Base-by-base conservation (phyloP, 2,888 invertebrate genomes). In the Diaperis boleti region DNA sequence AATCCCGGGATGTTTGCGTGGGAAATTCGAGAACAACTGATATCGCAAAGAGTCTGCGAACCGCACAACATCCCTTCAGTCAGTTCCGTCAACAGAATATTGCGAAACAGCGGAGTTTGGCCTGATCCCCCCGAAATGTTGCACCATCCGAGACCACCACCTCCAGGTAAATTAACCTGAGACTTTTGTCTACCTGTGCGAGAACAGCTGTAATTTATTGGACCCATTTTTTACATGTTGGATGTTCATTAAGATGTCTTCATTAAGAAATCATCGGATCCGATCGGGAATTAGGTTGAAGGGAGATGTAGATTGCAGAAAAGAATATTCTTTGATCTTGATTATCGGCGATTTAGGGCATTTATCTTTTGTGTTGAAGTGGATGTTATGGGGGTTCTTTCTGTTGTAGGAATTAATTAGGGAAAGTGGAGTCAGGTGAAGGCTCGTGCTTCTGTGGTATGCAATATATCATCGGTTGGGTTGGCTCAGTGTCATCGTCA, bases 1-100 rank as follows among this genome's bases (percentile, higher is more conserved):
- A 96, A 96, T 81, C 96, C 96, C 0, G 94, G 95, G 3, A 93
- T 96, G 89, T 96, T 97, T 81, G 96, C 96, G 6, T 97, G 96
- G 96, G 97, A 97, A 85, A 96, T 97, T 68, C 86, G 96, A 0
- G 93, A 97, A 81, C 89, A 94, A 73, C 85, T 97, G 67, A 88
- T 96, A 55, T 89, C 92, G 41, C 95, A 96, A 75, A 87, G 95
- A 59, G 92, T 96, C 69, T 96, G 96, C 77, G 96, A 96, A 79
- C 92, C 93, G 0, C 92, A 91, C 80, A 91, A 92, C 65, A 92
- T 96, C 71, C 97, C 97, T 0, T 95, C 95, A 5, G 95, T 97
- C 72, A 95, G 95, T 65, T 96, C 95, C 0, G 96, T 97, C 60
- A 97, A 97, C 83, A 86, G 96, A 70, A 96, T 97, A 74, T 84